A percentile compares a stretch with the other conserved stretches of the same genome.
These are phyloP conservation scores for Antechinus flavipes DNA, from an alignment of 2,113 vertebrate species.

Conservation along the genomic window DNA sequence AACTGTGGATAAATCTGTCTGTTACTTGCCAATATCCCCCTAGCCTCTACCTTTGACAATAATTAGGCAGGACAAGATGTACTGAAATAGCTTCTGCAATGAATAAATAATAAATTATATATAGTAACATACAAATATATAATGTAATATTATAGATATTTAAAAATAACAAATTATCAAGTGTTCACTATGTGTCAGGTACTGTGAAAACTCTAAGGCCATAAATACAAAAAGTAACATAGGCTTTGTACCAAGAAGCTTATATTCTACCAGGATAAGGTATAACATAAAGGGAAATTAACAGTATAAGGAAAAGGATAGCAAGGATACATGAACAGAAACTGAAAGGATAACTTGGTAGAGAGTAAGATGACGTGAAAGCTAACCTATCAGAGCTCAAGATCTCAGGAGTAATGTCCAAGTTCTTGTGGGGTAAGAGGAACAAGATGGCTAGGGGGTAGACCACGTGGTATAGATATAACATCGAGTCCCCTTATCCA, in stretches of 20 bases:
- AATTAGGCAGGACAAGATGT: neutral
- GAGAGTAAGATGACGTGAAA: neutral
- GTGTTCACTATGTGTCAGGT: neutral
- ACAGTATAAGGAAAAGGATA: neutral
- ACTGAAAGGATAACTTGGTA: neutral
- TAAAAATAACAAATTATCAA: neutral
- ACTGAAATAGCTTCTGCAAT: neutral
- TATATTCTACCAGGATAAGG: neutral
- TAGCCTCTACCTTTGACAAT: neutral
- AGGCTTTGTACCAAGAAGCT: neutral
- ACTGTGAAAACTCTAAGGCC: neutral
- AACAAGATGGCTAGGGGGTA: neutral
- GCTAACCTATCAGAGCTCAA: neutral
- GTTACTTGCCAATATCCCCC: neutral
- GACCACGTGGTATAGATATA: neutral
- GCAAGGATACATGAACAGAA: neutral
- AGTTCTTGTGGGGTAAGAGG: neutral
- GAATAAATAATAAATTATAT: neutral
- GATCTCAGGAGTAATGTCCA: neutral
- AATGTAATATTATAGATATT: no score
- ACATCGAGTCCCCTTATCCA: neutral
- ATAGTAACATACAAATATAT: no score
- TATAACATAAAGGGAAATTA: neutral
- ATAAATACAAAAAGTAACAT: neutral
- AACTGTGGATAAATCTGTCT: neutral